Evolutionary conservation across 2,797 vertebrate genomes (phyloP).

Genomic region (Myotis planiceps): DNA sequence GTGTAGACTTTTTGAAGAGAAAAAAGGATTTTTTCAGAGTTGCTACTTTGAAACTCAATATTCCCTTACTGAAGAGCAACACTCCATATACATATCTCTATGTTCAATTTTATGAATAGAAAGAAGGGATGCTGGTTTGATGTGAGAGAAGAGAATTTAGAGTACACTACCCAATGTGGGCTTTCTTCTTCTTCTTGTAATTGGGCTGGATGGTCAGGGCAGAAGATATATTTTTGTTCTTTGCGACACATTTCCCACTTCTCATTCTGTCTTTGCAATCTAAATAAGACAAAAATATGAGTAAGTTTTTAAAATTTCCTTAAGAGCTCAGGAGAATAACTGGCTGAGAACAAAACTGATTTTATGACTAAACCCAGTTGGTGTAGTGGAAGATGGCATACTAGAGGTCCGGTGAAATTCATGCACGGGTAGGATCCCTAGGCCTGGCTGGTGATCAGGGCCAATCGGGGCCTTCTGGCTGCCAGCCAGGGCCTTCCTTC

Average conservation of each 20-base stretch:
- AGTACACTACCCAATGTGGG: accelerated
- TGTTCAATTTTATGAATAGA: background rate
- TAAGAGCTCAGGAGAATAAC: background rate
- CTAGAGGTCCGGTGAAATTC: too few relatives aligned
- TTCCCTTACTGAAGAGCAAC: background rate
- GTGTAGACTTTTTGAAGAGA: background rate
- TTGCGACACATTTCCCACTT: background rate
- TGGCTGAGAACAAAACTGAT: slow-evolving; percentile 29
- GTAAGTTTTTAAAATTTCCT: background rate
- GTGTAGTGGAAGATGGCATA: background rate
- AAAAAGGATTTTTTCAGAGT: background rate
- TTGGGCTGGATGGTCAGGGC: background rate
- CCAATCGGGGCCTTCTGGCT: too few relatives aligned
- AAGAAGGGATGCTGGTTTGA: background rate
- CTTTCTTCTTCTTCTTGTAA: background rate
- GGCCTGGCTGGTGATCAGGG: too few relatives aligned
- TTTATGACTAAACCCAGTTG: background rate
- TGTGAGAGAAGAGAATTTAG: background rate
- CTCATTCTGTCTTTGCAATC: slow-evolving; percentile 33
- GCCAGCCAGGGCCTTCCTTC: too few relatives aligned
- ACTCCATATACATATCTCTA: background rate
- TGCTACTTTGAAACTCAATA: background rate
- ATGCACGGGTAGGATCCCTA: too few relatives aligned
- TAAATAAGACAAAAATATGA: slow-evolving; percentile 13
- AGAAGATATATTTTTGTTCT: slow-evolving; percentile 14